Evolutionary conservation across 1,140 invertebrate genomes (phyloP).

Genomic region (Anastatus disparis): DNA sequence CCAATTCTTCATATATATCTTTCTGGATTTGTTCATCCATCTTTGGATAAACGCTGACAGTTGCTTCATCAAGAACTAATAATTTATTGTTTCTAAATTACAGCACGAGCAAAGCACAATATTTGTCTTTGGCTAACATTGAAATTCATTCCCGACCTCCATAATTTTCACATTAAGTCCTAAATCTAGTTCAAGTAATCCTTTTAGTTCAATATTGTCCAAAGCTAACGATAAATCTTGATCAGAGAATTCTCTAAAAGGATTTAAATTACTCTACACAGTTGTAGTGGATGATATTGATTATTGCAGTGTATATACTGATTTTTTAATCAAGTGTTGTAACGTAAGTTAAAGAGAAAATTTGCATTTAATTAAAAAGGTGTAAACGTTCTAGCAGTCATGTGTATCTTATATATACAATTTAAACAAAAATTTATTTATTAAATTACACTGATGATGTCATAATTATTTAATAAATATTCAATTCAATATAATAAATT

Average conservation of each 20-base stretch:
- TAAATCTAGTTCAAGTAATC: conserved; percentile 72
- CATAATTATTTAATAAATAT: no score
- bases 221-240: conserved; percentile 77
- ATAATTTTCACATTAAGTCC: conserved; percentile 77
- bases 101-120: conserved; percentile 81
- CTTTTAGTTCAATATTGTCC: conserved; percentile 71
- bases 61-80: conserved; percentile 78
- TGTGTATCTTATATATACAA: no score
- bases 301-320: conserved; percentile 89
- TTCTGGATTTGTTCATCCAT: conserved; percentile 79
- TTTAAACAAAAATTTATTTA: no score
- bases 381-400: no score
- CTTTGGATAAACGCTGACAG: conserved; percentile 78
- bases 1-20: conserved; percentile 79
- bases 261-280: conserved; percentile 84
- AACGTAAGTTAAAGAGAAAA: no score
- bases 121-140: conserved; percentile 86
- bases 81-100: conserved; percentile 83
- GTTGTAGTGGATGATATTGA: conserved; percentile 86
- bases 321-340: conserved; percentile 79
- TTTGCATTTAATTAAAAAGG: no score
- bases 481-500: no score
- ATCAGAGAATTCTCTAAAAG: conserved; percentile 82
- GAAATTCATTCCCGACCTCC: conserved; percentile 82
- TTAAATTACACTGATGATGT: no score